A percentile compares a stretch with the other conserved stretches of the same genome.
Conservation (phyloP, 35 echinoderm and acorn worm species). For the Heliocidaris tuberculata region DNA sequence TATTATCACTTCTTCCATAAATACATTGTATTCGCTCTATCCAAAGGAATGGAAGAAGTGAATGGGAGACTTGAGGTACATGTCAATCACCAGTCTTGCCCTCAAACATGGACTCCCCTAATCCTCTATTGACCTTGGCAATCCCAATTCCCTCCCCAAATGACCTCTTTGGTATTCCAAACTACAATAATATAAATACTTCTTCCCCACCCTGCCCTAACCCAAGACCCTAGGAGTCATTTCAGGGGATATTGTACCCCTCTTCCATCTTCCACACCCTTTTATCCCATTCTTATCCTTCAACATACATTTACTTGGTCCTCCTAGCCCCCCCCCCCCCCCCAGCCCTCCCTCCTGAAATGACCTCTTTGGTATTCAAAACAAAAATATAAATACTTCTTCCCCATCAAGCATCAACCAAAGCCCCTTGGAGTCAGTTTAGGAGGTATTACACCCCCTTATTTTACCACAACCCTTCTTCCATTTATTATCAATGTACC, state of each 20-base stretch:
- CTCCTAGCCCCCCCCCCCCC: neutral
- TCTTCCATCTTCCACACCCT: no score
- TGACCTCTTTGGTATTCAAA: neutral
- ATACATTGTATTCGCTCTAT: neutral
- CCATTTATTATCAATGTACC: no score
- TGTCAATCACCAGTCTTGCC: neutral
- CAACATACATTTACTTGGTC: neutral
- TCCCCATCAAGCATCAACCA: neutral
- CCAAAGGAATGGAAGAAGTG: neutral
- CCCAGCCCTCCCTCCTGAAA: neutral
- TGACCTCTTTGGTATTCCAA: constrained; percentile 2
- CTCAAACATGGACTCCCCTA: neutral
- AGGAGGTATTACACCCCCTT: no score
- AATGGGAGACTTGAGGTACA: neutral
- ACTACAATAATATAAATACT: neutral
- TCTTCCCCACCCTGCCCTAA: no score
- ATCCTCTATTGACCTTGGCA: neutral
- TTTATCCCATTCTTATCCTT: no score
- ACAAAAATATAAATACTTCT: neutral
- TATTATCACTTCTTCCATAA: neutral
- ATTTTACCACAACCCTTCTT: no score
- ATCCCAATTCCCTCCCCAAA: neutral
- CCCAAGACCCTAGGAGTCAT: no score
- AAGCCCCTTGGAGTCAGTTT: no score
- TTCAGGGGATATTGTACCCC: no score